Base-by-base conservation (phyloP, 2,113 vertebrate species). In the Eurypyga helias region DNA sequence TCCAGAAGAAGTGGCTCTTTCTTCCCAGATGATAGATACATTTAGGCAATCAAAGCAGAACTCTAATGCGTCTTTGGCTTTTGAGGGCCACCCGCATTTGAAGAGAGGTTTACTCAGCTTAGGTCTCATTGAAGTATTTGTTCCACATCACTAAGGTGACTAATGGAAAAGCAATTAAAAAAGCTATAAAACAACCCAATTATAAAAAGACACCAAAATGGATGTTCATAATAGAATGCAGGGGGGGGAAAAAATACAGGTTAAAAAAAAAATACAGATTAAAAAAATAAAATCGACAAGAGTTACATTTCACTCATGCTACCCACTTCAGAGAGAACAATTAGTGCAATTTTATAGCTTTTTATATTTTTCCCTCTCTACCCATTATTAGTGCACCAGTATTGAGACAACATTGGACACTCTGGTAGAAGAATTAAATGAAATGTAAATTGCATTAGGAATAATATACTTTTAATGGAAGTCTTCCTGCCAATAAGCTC, bases 151-250 rank as follows among this genome's bases (percentile, higher is more conserved):
- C 77, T 95, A 84, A 84, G 49, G 65, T 92, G 49, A 95, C 91
- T 95, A 95, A 95, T 83, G 77, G 67, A 91, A 97, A 97, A 83
- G 28, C 73, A 87, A 87, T 82, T 91, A 93, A 95, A 94, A 80
- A 17, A 65, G 43, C 70, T 69, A 61, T 87, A 92, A 85, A 89
- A 25, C n/a, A 79, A 51, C 4, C 7, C 23, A 55, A 17, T 77
- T 80, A 58, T 73, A 52, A 72, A 89, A 76, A 38, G 52, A 57
- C 25, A 62, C 14, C 24, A 36, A 83, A 91, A 72, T 34, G 23
- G 23, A 87, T 80, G 62, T 54, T 93, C 91, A 24, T 70, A 96
- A 92, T 54, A 76, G 46, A 78, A 45, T 14, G 18, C 36, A 52
- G 43, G 26, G 46, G n/a, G n/a, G n/a, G n/a, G n/a, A n/a, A n/a